Percentiles rank a stretch among this genome's conserved stretches.
Conservation (phyloP, 2,888 invertebrate genomes). For the Cataglyphis cursor region DNA sequence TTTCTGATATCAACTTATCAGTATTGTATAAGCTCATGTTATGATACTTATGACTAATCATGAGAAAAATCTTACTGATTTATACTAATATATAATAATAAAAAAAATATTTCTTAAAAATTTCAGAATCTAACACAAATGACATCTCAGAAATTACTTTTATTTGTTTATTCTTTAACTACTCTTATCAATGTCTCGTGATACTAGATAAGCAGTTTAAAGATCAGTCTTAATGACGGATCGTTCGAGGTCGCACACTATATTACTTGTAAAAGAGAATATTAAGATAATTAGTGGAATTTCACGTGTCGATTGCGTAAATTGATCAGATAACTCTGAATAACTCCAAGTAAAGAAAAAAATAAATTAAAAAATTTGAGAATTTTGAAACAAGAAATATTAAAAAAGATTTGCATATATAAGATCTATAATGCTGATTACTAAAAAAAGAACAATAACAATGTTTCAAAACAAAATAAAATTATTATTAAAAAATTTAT, state of each 20-base stretch:
- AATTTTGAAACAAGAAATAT: not conserved
- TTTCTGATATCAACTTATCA: not conserved
- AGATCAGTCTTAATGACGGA: conserved; percentile 59
- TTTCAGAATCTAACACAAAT: not conserved
- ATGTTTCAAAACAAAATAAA: not conserved
- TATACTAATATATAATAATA: not conserved
- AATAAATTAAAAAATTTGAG: not conserved
- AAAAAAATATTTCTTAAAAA: not conserved
- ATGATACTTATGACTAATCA: not conserved
- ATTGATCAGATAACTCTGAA: not conserved
- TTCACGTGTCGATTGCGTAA: not conserved
- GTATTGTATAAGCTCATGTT: not conserved
- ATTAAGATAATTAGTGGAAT: conserved; percentile 5
- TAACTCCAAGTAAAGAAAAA: not conserved
- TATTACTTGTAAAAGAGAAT: conserved; percentile 20
- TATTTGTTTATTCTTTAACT: conserved; percentile 11
- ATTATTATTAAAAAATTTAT: not conserved
- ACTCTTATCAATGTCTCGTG: conserved; percentile 58
- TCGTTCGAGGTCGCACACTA: conserved; percentile 53
- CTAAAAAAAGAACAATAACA: too few species aligned
- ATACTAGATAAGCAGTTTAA: conserved; percentile 59
- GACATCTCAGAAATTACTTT: not conserved
- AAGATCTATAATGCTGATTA: not conserved
- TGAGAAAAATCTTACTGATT: not conserved
- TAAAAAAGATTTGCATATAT: not conserved